phyloP scores from a whole-genome alignment of 2,797 vertebrate species.

The Pseudochirops cupreus region DNA sequence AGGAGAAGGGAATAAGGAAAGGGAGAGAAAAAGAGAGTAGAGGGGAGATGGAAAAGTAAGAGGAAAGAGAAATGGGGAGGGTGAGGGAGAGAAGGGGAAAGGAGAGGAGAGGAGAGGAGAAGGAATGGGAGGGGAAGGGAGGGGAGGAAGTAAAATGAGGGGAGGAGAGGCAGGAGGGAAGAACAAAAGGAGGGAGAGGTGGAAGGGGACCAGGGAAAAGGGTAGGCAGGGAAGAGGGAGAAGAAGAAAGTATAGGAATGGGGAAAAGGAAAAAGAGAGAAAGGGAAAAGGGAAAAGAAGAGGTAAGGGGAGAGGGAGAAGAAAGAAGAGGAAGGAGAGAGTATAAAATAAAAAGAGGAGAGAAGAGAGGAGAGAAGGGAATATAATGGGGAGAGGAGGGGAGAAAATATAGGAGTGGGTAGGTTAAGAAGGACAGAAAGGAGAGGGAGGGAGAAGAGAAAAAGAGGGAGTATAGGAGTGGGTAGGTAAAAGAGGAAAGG shows the following conservation, averaged over 20 bases:
- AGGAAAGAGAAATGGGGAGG: background rate
- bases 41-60: constrained; percentile 32
- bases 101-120: background rate
- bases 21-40: constrained; percentile 42
- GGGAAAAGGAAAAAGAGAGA: background rate
- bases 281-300: background rate
- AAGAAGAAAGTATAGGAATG: background rate
- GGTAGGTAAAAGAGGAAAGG: background rate
- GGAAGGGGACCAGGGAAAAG: background rate
- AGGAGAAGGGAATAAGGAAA: constrained; percentile 19
- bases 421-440: background rate
- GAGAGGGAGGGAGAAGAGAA: background rate
- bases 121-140: background rate
- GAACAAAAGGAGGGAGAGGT: background rate
- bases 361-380: background rate
- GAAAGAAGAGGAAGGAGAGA: background rate
- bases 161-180: background rate
- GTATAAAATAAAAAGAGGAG: background rate
- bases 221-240: background rate
- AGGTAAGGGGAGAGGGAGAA: background rate
- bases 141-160: background rate
- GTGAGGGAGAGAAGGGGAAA: constrained; percentile 17
- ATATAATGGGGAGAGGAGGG: background rate
- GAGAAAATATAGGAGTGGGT: background rate
- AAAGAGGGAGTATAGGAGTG: background rate